phyloP scores from a whole-genome alignment of 2,113 vertebrate genomes.

The Micronisus gabar region DNA sequence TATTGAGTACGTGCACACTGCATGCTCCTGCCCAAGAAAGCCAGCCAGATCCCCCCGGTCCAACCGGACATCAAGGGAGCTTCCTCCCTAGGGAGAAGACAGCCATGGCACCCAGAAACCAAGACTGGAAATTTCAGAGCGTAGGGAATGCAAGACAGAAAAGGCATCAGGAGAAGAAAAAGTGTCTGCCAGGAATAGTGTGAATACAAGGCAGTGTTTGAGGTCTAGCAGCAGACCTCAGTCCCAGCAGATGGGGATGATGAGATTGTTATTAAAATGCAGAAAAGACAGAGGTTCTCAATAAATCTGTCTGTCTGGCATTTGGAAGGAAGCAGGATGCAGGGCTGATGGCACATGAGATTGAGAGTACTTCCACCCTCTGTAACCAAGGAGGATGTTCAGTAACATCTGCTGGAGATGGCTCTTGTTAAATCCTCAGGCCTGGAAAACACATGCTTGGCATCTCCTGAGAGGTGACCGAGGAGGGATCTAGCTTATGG shows the following conservation, averaged over 20 bases:
- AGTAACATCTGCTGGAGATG: background rate
- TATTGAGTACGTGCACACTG: accelerated
- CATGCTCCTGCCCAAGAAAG: background rate
- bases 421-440: background rate
- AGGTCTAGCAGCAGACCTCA: background rate
- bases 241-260: background rate
- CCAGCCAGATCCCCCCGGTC: background rate
- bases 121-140: background rate
- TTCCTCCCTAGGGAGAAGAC: background rate
- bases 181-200: background rate
- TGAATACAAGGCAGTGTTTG: background rate
- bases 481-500: background rate
- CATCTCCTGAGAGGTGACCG: background rate
- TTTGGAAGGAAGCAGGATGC: slow-evolving; percentile 18
- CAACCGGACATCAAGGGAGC: background rate
- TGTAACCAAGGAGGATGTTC: background rate
- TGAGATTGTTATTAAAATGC: slow-evolving; percentile 15
- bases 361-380: background rate
- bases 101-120: background rate
- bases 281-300: background rate
- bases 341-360: background rate
- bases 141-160: background rate
- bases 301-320: background rate
- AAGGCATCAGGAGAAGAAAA: background rate
- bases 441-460: background rate